Conservation (phyloP, 30 jellyfish, hydroid and myxozoan genomes). For the Thelohanellus kitauei region DNA sequence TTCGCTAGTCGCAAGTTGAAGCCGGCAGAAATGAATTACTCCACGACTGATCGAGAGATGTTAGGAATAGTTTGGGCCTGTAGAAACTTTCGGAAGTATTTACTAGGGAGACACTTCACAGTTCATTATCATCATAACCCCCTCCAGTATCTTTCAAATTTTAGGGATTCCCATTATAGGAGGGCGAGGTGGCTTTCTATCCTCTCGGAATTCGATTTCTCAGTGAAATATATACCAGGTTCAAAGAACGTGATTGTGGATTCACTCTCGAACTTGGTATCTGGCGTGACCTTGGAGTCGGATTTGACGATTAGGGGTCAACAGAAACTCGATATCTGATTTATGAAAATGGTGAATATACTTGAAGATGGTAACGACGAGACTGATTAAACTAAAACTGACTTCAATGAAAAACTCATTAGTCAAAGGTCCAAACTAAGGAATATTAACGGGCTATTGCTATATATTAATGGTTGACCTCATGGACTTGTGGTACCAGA, state of each 20-base stretch:
- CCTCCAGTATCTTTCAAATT: conserved; percentile 9
- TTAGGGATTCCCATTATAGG: conserved; percentile 6
- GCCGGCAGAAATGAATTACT: conserved; percentile 1
- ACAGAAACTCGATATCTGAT: too few species aligned
- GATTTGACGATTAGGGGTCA: neutral
- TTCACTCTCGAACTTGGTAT: conserved; percentile 12
- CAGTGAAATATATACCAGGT: conserved; percentile 21
- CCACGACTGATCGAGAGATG: too few species aligned
- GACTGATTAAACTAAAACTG: too few species aligned
- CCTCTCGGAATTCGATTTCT: conserved; percentile 10
- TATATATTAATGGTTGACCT: too few species aligned
- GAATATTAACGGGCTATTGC: too few species aligned
- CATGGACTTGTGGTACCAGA: too few species aligned
- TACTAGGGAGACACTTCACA: conserved; percentile 14
- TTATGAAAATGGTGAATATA: too few species aligned
- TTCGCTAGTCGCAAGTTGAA: conserved; percentile 8
- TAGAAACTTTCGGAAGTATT: conserved; percentile 5
- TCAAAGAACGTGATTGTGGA: conserved; percentile 13
- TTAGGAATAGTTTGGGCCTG: conserved; percentile 12
- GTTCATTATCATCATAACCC: conserved; percentile 15
- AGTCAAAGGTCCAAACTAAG: too few species aligned
- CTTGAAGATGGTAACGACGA: too few species aligned
- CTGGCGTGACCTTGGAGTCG: conserved; percentile 1
- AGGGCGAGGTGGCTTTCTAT: conserved; percentile 15
- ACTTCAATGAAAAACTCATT: too few species aligned